Conservation (phyloP, 2,113 vertebrate species). For the Tachycineta bicolor region DNA sequence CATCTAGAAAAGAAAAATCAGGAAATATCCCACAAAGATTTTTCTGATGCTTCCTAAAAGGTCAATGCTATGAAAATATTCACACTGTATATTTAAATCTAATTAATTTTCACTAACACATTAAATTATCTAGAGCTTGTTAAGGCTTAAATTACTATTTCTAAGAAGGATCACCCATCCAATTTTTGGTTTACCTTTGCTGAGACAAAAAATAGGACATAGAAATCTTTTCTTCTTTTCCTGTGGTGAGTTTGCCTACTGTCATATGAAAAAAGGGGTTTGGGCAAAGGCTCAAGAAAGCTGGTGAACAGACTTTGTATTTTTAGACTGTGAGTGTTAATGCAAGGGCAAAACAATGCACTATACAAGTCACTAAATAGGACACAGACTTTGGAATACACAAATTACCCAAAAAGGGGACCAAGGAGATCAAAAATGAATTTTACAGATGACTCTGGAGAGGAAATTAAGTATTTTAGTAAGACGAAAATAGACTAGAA, state of each 20-base stretch:
- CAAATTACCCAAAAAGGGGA: conserved; percentile 49
- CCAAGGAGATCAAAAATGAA: conserved; percentile 29
- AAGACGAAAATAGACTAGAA: conserved; percentile 26
- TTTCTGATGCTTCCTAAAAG: neutral
- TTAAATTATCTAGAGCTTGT: neutral
- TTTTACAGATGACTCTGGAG: conserved; percentile 41
- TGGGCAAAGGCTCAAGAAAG: conserved; percentile 21
- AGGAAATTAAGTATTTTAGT: conserved; percentile 51
- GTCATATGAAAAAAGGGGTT: neutral
- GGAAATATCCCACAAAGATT: neutral
- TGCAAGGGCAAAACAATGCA: conserved; percentile 51
- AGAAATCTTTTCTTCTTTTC: neutral
- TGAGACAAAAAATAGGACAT: neutral
- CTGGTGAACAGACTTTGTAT: conserved; percentile 45
- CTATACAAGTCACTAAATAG: conserved; percentile 42
- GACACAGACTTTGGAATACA: conserved; percentile 47
- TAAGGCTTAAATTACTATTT: neutral
- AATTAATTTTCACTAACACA: neutral
- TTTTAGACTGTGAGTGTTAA: conserved; percentile 45
- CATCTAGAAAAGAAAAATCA: neutral
- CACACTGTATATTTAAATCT: neutral
- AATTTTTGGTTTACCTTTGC: neutral
- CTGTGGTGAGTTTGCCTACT: neutral
- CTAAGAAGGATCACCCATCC: neutral
- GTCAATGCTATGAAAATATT: neutral